These are phyloP conservation scores for Eupelmus urozonus DNA, from an alignment of 2,888 invertebrate species.

Conservation along the genomic window DNA sequence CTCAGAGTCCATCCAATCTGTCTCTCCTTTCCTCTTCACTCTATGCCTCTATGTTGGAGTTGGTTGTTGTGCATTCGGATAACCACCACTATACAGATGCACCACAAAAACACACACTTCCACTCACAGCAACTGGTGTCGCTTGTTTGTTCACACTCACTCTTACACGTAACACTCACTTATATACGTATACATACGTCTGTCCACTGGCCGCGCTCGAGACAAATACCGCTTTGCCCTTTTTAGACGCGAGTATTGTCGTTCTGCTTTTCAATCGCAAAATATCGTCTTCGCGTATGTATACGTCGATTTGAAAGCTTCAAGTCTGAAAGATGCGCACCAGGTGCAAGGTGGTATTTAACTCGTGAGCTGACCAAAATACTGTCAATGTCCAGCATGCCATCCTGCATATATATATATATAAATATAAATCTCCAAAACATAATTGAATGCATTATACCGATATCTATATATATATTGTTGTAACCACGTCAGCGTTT, in stretches of 20 bases:
- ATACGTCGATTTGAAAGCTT: background rate
- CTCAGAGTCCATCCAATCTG: conserved; percentile 8
- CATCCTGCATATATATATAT: conserved; percentile 67
- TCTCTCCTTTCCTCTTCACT: conserved; percentile 57
- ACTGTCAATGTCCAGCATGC: conserved; percentile 72
- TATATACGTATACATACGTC: conserved; percentile 6
- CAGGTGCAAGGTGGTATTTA: conserved; percentile 69
- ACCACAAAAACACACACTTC: conserved; percentile 61
- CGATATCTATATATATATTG: conserved; percentile 62
- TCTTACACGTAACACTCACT: conserved; percentile 1
- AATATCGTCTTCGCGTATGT: background rate
- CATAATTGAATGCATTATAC: conserved; percentile 68
- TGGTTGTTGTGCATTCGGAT: conserved; percentile 38
- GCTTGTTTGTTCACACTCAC: conserved; percentile 72
- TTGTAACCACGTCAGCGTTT: conserved; percentile 70
- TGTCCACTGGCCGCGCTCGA: conserved; percentile 70
- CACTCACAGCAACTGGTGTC: conserved; percentile 75
- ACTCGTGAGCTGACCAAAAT: conserved; percentile 66
- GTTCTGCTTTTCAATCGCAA: conserved; percentile 13
- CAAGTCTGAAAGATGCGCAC: background rate
- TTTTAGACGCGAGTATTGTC: conserved; percentile 1
- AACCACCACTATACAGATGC: conserved; percentile 65
- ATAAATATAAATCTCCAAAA: conserved; percentile 51
- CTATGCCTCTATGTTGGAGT: conserved; percentile 44
- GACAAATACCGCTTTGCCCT: conserved; percentile 73